Conservation (phyloP, 1,140 invertebrate genomes). For the Bombus vancouverensis region DNA sequence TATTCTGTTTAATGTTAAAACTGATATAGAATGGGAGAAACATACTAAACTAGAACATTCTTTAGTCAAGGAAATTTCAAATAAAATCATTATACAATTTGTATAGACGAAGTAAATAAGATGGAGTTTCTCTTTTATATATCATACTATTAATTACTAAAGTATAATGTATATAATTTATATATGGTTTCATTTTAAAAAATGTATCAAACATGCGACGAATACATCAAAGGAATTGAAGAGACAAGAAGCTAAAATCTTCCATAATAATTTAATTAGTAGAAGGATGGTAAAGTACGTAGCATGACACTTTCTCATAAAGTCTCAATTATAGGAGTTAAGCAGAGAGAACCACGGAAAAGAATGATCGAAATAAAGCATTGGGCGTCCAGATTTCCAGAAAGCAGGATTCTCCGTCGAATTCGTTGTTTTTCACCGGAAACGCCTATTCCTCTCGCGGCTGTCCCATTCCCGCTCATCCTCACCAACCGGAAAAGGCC, state of each 20-base stretch:
- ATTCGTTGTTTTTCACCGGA: not conserved
- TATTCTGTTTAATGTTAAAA: no score
- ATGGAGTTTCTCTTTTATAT: no score
- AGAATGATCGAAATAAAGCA: not conserved
- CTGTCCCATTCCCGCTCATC: conserved; percentile 49
- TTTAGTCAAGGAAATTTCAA: no score
- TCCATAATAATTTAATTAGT: not conserved
- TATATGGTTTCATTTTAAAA: not conserved
- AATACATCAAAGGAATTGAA: not conserved
- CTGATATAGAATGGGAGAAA: no score
- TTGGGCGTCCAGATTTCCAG: not conserved
- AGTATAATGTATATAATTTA: no score
- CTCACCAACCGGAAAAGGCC: conserved; percentile 56
- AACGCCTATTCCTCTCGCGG: conserved; percentile 13
- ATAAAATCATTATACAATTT: no score
- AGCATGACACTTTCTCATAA: not conserved
- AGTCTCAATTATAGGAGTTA: not conserved
- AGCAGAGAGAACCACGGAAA: not conserved
- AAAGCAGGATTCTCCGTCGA: not conserved
- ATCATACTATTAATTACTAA: no score
- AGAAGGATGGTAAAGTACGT: not conserved
- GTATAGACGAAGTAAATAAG: no score
- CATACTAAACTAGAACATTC: no score
- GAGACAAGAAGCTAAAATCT: not conserved
- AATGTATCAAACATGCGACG: no score